These are phyloP conservation scores for Polietes domitor DNA, from an alignment of 2,888 invertebrate genomes.

Conservation along the genomic window DNA sequence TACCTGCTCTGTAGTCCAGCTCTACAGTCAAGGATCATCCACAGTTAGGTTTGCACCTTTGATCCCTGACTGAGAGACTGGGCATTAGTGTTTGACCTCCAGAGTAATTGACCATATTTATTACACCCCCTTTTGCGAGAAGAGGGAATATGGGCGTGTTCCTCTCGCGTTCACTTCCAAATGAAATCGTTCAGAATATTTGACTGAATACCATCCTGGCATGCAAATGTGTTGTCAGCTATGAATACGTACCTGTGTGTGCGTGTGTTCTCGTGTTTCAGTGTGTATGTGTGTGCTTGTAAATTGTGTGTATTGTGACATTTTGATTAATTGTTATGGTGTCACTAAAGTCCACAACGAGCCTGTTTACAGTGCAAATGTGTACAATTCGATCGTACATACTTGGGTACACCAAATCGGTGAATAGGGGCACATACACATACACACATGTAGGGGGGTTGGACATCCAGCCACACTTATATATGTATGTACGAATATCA, in stretches of 20 bases:
- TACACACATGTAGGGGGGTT: background rate
- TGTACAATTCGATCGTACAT: background rate
- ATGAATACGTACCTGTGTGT: no score
- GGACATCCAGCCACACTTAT: background rate
- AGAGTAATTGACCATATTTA: no score
- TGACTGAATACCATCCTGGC: background rate
- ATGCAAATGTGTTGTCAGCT: background rate
- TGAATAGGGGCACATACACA: constrained; percentile 23
- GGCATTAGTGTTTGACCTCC: no score
- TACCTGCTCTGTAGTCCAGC: no score
- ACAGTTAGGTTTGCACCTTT: no score
- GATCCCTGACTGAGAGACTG: no score
- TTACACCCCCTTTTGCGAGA: no score
- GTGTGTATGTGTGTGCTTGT: background rate
- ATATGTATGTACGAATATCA: background rate
- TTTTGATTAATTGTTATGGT: constrained; percentile 63
- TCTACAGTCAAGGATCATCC: no score
- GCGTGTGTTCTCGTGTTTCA: background rate
- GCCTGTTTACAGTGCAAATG: constrained; percentile 41
- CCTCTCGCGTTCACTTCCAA: background rate
- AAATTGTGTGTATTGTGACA: constrained; percentile 54
- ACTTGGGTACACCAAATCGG: constrained; percentile 44
- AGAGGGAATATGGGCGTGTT: no score
- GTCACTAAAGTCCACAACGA: constrained; percentile 52
- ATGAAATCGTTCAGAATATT: background rate